Base-by-base conservation (phyloP, 2,797 vertebrate species). In the Enteromius treurensis region DNA sequence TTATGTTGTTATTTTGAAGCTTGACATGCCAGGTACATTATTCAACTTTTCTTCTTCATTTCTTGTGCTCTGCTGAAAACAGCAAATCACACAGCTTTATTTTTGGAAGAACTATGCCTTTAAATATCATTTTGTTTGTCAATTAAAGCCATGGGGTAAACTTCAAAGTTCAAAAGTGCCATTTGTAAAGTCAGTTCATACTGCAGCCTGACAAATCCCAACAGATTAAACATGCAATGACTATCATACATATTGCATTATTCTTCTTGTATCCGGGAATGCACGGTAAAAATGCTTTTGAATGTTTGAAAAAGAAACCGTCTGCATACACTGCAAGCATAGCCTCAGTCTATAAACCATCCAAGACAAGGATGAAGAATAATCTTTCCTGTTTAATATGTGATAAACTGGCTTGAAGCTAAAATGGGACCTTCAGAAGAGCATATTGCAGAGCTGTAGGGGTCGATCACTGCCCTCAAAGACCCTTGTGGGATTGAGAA, bases 401-500 rank as follows among this genome's bases (percentile, higher is more conserved):
- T 53, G n/a, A 64, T 62, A 65, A n/a, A 42, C 9, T 67, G 29
- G n/a, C 64, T 29, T 64, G 10, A 11, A 69, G 79, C 47, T 47
- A 13, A 49, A 77, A 17, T 45, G 6, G 23, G 49, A 37, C 58
- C 42, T 19, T 75, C 9, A 49, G 10, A 32, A 47, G 71, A 42
- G 74, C 19, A 45, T 17, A 67, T 49, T 0, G 4, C n/a, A 17
- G 15, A 85, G 62, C 71, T 73, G 37, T 47, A 26, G 37, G 29
- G 75, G 71, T 60, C 53, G 47, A 79, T n/a, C 71, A 29, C 69
- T 58, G 69, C 45, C 69, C 62, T 60, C 69, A 86, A 26, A 80
- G 65, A 79, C 75, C 77, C 53, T 51, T 77, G 42, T 58, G 55
- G 80, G 77, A 85, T 83, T 82, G 45, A 73, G 76, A 64, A 79